These are phyloP conservation scores for Murina feae DNA, from an alignment of 2,113 vertebrate species.

Conservation along the genomic window DNA sequence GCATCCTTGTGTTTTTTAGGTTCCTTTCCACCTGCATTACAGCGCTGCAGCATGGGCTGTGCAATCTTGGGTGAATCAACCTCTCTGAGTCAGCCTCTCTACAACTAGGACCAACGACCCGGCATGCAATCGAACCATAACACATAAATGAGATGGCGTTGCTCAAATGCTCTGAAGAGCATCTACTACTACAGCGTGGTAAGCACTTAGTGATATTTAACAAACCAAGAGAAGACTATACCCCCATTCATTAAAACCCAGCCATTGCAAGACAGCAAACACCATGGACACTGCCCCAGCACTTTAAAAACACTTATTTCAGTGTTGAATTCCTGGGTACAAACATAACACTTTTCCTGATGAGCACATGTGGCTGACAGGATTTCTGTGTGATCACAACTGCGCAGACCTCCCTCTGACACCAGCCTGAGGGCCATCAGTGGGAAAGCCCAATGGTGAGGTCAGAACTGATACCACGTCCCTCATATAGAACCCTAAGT, in stretches of 20 bases:
- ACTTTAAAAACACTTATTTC: background rate
- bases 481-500: background rate
- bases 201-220: no score
- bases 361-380: background rate
- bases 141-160: background rate
- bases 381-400: background rate
- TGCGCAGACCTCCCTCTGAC: background rate
- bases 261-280: rapidly evolving
- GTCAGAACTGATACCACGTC: background rate
- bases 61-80: background rate
- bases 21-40: background rate
- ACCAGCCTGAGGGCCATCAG: background rate
- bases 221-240: background rate
- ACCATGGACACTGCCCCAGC: rapidly evolving
- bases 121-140: no score
- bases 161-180: background rate
- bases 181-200: background rate
- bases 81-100: background rate
- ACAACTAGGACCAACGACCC: background rate
- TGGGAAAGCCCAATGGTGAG: background rate
- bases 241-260: background rate
- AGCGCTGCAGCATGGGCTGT: background rate
- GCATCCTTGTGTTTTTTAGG: background rate
- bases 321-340: background rate
- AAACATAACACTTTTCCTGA: background rate